Evolutionary conservation across 1,140 invertebrate species (phyloP).

Genomic region (Orchestia grillus): DNA sequence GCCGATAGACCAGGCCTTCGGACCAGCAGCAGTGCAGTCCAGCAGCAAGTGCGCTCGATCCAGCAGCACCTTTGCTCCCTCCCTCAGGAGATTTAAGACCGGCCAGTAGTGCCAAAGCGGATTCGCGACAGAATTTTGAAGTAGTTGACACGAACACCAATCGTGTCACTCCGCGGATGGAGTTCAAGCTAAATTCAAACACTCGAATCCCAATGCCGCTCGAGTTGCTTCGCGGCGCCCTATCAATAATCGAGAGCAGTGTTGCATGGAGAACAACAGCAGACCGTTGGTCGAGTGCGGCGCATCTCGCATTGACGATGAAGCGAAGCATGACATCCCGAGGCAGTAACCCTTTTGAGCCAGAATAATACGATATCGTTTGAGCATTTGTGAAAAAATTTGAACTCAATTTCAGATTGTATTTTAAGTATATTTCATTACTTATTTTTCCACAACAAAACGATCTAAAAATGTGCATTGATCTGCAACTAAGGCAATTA

Average conservation of each 20-base stretch:
- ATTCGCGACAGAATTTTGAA: slow-evolving; percentile 42
- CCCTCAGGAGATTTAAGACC: background rate
- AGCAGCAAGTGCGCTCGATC: background rate
- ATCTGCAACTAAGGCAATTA: too few species aligned
- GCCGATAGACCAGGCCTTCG: background rate
- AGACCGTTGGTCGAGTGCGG: background rate
- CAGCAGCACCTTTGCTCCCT: background rate
- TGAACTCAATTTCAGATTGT: too few species aligned
- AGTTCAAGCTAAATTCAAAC: background rate
- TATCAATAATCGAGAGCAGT: background rate
- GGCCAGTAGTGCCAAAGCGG: background rate
- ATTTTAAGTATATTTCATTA: too few species aligned
- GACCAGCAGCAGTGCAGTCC: background rate
- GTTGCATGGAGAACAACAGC: background rate
- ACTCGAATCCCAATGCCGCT: background rate
- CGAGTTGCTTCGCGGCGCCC: background rate
- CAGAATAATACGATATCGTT: too few species aligned
- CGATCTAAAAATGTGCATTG: too few species aligned
- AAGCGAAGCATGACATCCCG: background rate
- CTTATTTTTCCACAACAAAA: too few species aligned
- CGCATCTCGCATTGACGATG: background rate
- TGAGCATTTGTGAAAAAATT: too few species aligned
- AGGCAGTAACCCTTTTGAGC: too few species aligned
- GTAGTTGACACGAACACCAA: slow-evolving; percentile 52
- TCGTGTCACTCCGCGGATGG: slow-evolving; percentile 21